Percentiles rank a stretch among this genome's conserved stretches.
These are phyloP conservation scores for Drosophila austrosaltans DNA, from an alignment of 2,888 invertebrate genomes.

Conservation along the genomic window DNA sequence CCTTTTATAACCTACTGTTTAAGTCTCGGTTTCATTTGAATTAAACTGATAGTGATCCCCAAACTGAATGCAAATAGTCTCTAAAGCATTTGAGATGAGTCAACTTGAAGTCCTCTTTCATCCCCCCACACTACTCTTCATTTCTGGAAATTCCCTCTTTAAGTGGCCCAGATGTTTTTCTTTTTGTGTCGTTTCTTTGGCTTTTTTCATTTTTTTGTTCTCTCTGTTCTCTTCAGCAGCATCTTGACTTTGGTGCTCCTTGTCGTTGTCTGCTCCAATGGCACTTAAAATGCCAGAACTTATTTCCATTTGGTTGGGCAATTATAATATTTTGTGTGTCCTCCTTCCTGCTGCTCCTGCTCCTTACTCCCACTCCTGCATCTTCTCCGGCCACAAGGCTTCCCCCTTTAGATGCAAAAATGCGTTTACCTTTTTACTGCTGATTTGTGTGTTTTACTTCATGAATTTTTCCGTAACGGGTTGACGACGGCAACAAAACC, in stretches of 20 bases:
- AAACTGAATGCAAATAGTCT: constrained; percentile 1
- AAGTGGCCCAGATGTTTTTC: constrained; percentile 5
- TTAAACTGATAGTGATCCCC: not conserved
- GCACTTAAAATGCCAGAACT: constrained; percentile 75
- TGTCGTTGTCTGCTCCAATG: constrained; percentile 51
- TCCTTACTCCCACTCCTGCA: constrained; percentile 18
- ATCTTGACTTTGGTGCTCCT: constrained; percentile 51
- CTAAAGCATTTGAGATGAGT: constrained; percentile 22
- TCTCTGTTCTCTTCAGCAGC: constrained; percentile 38
- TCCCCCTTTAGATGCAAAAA: constrained; percentile 27
- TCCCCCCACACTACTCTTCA: not conserved
- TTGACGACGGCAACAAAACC: constrained; percentile 36
- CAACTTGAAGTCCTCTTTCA: constrained; percentile 19
- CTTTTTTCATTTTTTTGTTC: not conserved
- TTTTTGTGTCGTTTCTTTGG: not conserved
- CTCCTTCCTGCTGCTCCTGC: constrained; percentile 12
- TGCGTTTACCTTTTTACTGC: constrained; percentile 66
- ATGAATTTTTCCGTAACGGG: constrained; percentile 64
- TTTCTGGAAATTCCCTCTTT: constrained; percentile 5
- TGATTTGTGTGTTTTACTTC: constrained; percentile 71
- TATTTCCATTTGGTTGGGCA: constrained; percentile 78
- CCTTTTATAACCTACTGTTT: not conserved
- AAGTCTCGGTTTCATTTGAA: not conserved
- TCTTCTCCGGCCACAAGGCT: not conserved
- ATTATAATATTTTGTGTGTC: constrained; percentile 76